Percentiles rank a stretch among this genome's conserved stretches.
Conservation (phyloP, 2,797 vertebrate genomes). For the Sebastes diploproa region DNA sequence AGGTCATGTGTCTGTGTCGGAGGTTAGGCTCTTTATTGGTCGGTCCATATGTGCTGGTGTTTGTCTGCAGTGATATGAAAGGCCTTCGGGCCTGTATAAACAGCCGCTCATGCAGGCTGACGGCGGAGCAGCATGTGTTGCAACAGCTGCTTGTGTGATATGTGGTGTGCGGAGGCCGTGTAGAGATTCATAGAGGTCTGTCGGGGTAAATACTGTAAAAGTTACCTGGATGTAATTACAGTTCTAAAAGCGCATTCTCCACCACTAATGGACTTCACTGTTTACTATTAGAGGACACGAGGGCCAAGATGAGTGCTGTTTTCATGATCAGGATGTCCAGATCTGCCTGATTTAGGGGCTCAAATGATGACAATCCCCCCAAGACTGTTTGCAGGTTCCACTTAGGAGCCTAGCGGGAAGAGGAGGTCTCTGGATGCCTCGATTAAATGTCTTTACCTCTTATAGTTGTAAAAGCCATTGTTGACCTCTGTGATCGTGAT, state of each 20-base stretch:
- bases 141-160: slow-evolving; percentile 80
- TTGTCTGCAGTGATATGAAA: slow-evolving; percentile 78
- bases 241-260: slow-evolving; percentile 7
- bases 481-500: not conserved
- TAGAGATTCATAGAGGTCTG: slow-evolving; percentile 43
- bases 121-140: slow-evolving; percentile 79
- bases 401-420: not conserved
- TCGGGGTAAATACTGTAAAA: slow-evolving; percentile 21
- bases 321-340: not conserved
- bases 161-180: slow-evolving; percentile 64
- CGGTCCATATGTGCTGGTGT: slow-evolving; percentile 68
- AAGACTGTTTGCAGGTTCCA: not conserved
- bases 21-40: slow-evolving; percentile 77
- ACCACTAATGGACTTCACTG: not conserved
- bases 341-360: not conserved
- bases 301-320: not conserved
- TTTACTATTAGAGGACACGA: not conserved
- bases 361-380: not conserved
- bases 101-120: slow-evolving; percentile 70
- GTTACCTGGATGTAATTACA: slow-evolving; percentile 46
- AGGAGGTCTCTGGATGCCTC: not conserved
- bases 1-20: slow-evolving; percentile 73
- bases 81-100: slow-evolving; percentile 80
- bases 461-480: not conserved
- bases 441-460: not conserved